Evolutionary conservation across 2,888 invertebrate genomes (phyloP).

Genomic region (Peribatodes rhomboidaria): DNA sequence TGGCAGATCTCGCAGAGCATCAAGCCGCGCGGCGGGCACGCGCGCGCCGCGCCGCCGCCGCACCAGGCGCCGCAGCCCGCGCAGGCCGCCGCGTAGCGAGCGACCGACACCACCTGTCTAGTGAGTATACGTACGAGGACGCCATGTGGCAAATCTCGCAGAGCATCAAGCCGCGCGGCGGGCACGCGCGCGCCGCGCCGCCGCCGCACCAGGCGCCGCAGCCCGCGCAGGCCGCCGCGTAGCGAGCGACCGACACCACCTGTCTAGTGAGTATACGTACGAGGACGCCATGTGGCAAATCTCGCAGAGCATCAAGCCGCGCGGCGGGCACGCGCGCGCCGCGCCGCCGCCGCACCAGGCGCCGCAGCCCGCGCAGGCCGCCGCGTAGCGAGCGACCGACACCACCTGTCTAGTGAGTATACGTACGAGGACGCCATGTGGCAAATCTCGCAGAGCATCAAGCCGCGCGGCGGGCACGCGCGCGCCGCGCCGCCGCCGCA

Average conservation of each 20-base stretch:
- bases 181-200: constrained; percentile 78
- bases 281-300: constrained; percentile 99
- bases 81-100: constrained; percentile 56
- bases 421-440: constrained; percentile 98
- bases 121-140: constrained; percentile 90
- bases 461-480: constrained; percentile 92
- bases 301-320: constrained; percentile 98
- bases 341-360: constrained; percentile 54
- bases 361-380: constrained; percentile 55
- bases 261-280: constrained; percentile 36
- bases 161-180: constrained; percentile 96
- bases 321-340: constrained; percentile 88
- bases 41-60: constrained; percentile 64
- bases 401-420: constrained; percentile 16
- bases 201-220: constrained; percentile 52
- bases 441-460: constrained; percentile 98
- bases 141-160: constrained; percentile 99
- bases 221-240: constrained; percentile 58
- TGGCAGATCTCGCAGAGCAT: no score
- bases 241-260: constrained; percentile 31
- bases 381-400: constrained; percentile 49
- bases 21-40: constrained; percentile 87
- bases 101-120: constrained; percentile 3
- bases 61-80: constrained; percentile 53
- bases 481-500: constrained; percentile 59